These are phyloP conservation scores for Altica lythri DNA, from an alignment of 2,888 invertebrate genomes.

Conservation along the genomic window DNA sequence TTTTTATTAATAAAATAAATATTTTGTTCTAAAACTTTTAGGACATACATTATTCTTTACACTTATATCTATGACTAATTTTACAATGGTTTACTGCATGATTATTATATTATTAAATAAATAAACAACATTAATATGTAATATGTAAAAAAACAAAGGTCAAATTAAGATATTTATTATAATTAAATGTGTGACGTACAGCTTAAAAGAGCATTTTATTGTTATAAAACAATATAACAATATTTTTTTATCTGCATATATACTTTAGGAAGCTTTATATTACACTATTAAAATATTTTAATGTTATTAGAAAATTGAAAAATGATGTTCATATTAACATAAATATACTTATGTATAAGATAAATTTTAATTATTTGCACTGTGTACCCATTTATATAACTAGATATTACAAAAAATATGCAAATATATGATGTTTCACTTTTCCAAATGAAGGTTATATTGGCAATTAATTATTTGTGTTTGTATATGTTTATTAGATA, in stretches of 20 bases:
- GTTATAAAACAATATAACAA: not conserved
- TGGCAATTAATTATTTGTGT: constrained; percentile 3
- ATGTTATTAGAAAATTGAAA: constrained; percentile 31
- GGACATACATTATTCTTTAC: too few species aligned
- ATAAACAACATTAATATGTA: constrained; percentile 1
- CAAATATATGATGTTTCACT: constrained; percentile 23
- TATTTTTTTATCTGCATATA: constrained; percentile 1
- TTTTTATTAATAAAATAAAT: too few species aligned
- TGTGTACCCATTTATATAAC: constrained; percentile 25
- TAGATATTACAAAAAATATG: constrained; percentile 24
- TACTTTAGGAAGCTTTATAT: constrained; percentile 11
- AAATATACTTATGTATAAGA: constrained; percentile 29
- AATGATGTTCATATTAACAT: constrained; percentile 34
- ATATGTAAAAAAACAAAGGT: constrained; percentile 8
- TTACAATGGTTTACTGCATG: too few species aligned
- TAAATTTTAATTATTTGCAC: constrained; percentile 29
- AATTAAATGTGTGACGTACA: not conserved
- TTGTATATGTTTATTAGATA: too few species aligned
- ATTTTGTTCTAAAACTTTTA: too few species aligned
- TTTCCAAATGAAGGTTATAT: constrained; percentile 16
- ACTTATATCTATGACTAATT: too few species aligned
- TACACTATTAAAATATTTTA: constrained; percentile 24
- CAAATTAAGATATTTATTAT: not conserved
- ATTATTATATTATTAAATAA: too few species aligned
- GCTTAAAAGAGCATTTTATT: constrained; percentile 4